A percentile compares a stretch with the other conserved stretches of the same genome.
phyloP scores from a whole-genome alignment of 2,797 vertebrate species.

The Tragopan temminckii region DNA sequence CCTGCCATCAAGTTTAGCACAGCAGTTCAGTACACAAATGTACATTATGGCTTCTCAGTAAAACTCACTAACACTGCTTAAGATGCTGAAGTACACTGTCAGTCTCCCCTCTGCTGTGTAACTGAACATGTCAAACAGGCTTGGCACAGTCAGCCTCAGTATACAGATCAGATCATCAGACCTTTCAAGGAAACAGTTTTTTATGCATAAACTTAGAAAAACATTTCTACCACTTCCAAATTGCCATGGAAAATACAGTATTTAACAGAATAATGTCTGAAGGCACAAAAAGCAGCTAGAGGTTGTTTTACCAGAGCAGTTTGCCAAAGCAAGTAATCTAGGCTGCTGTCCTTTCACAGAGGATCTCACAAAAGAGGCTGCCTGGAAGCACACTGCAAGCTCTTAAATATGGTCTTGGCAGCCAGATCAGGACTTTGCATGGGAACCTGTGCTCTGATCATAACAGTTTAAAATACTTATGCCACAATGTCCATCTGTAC shows the following conservation, averaged over 20 bases:
- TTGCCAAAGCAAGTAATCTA: neutral
- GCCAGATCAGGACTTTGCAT: neutral
- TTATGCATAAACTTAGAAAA: neutral
- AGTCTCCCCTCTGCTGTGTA: neutral
- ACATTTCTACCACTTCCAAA: neutral
- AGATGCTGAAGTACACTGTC: neutral
- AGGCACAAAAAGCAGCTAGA: neutral
- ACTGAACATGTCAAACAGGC: neutral
- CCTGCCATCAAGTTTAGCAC: neutral
- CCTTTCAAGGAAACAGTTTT: neutral
- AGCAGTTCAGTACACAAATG: neutral
- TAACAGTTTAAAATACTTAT: neutral
- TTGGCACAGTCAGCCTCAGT: neutral
- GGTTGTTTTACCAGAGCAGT: neutral
- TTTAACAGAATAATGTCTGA: neutral
- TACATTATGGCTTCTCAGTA: neutral
- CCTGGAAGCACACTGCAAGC: neutral
- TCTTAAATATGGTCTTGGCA: neutral
- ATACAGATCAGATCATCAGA: neutral
- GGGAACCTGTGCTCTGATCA: neutral
- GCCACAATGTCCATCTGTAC: neutral
- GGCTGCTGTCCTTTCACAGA: neutral
- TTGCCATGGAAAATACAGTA: neutral
- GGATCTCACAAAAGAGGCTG: neutral
- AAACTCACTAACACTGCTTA: neutral